These are phyloP conservation scores for Charanyca ferruginea DNA, from an alignment of 2,888 invertebrate genomes.

Conservation along the genomic window DNA sequence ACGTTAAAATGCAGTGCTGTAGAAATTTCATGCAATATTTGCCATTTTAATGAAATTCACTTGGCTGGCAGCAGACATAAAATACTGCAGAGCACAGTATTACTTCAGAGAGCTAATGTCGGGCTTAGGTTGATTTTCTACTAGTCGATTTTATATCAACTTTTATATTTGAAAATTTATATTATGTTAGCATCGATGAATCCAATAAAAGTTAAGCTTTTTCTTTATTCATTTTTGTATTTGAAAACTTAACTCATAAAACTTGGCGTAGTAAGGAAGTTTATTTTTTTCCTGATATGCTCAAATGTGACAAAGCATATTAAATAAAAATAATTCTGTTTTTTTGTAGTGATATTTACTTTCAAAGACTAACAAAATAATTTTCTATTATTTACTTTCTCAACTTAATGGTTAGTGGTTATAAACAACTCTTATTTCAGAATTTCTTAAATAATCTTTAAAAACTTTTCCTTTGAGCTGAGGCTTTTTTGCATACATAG, in stretches of 20 bases:
- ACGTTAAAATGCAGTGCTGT: slow-evolving; percentile 53
- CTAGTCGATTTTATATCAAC: slow-evolving; percentile 59
- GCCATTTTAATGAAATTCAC: slow-evolving; percentile 65
- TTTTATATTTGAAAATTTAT: slow-evolving; percentile 48
- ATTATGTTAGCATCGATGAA: slow-evolving; percentile 20
- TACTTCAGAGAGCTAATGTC: slow-evolving; percentile 60
- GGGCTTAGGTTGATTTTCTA: slow-evolving; percentile 52
- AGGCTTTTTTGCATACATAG: slow-evolving; percentile 50
- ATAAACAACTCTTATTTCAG: not conserved
- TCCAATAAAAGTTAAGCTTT: slow-evolving; percentile 27
- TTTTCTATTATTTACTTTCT: no score
- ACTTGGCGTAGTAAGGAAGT: slow-evolving; percentile 18
- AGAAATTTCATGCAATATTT: slow-evolving; percentile 63
- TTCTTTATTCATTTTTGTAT: slow-evolving; percentile 34
- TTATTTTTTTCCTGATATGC: not conserved
- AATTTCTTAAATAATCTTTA: slow-evolving; percentile 9
- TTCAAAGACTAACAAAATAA: not conserved
- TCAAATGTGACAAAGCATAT: not conserved
- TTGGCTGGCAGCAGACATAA: slow-evolving; percentile 61
- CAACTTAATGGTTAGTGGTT: no score
- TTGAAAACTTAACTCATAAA: slow-evolving; percentile 32
- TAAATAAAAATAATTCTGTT: not conserved
- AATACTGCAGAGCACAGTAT: slow-evolving; percentile 55
- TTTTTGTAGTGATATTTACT: not conserved
- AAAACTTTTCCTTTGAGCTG: slow-evolving; percentile 30